Evolutionary conservation across 2,797 vertebrate genomes (phyloP), one percentile per base, ranked within the genome.

Genomic region (Syngnathus acus): DNA sequence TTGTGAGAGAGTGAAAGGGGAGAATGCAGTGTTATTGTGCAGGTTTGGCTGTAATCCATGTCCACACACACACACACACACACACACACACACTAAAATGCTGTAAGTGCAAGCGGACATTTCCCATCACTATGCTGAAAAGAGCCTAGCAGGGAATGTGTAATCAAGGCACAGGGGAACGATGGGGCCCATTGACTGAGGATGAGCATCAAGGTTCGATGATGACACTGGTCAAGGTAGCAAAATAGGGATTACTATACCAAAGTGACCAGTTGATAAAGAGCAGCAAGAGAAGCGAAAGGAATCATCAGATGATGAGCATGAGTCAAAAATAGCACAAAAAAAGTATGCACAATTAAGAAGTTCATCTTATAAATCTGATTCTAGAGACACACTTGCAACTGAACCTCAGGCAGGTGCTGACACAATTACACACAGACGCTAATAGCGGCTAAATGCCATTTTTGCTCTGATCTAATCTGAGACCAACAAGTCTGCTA

Each of bases 391-490:
- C 51, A 60, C 37, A 61, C 57, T 71, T 59, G 48, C 19, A 47
- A 13, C 40, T 19, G 60, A 73, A 68, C 66, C 70, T 81, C 64
- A 72, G n/a, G 32, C 62, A 64, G 42, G 65, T 55, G 50, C 67
- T 64, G 62, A 70, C 68, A 68, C 23, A 71, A 61, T 66, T 47
- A 70, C 62, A 37, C 16, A 48, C 37, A 23, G 8, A 40, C 43
- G 57, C 67, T 68, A 82, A 72, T 73, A 48, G 76, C 61, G 71
- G 70, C 70, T 71, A 59, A 77, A 81, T 71, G 76, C 50, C 68
- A 70, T 63, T 68, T 68, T 6, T 72, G 73, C 37, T 26, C 65
- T 64, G 64, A 82, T 84, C 73, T 81, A 80, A 85, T 84, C 86
- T 75, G 61, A 78, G 68, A 47, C 73, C 77, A 78, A 77, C 74